Evolutionary conservation across 2,797 vertebrate genomes (phyloP).

Genomic region (Chrysocyon brachyurus): DNA sequence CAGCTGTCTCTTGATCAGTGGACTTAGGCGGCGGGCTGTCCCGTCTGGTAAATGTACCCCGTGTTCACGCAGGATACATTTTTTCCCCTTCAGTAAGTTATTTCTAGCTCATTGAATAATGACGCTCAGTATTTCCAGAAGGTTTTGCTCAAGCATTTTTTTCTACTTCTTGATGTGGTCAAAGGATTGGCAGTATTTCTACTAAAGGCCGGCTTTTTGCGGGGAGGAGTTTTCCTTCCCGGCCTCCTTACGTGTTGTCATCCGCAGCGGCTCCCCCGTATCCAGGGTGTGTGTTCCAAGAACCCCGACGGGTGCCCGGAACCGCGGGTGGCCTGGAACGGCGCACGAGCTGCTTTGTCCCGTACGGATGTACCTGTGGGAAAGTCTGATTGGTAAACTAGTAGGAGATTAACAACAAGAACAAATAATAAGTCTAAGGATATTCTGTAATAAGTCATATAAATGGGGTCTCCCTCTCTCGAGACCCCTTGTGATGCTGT

Average conservation of each 20-base stretch:
- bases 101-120: constrained; percentile 37
- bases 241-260: background rate
- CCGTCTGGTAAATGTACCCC: constrained; percentile 10
- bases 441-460: background rate
- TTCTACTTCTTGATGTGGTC: background rate
- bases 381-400: background rate
- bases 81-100: constrained; percentile 45
- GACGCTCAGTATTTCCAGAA: constrained; percentile 39
- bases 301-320: background rate
- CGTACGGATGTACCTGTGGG: background rate
- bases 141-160: constrained; percentile 6
- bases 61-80: constrained; percentile 20
- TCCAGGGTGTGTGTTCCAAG: background rate
- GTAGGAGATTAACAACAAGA: background rate
- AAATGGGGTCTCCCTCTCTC: background rate
- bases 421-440: background rate
- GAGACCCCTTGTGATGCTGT: background rate
- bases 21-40: background rate
- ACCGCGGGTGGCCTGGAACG: background rate
- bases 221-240: background rate
- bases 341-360: background rate
- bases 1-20: constrained; percentile 14
- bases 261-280: background rate
- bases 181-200: background rate
- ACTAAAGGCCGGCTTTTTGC: background rate